A percentile compares a stretch with the other conserved stretches of the same genome.
Conservation (phyloP, 2,888 invertebrate genomes). For the Euplexia lucipara region DNA sequence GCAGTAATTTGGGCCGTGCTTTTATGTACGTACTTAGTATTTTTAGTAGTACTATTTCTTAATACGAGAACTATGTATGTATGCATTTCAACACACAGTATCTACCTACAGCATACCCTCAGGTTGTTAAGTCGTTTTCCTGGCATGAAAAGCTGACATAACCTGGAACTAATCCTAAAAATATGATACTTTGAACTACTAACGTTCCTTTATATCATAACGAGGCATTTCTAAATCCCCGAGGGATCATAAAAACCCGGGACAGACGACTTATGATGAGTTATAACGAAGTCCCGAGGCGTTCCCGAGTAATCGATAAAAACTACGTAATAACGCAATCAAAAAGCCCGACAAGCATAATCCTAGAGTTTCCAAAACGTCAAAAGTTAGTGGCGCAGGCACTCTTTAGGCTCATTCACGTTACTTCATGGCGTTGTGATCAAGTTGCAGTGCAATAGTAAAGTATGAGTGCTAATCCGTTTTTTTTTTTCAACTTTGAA, state of each 20-base stretch:
- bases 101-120: too few species aligned
- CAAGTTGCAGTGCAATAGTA: too few species aligned
- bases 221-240: constrained; percentile 34
- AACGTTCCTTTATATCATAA: constrained; percentile 29
- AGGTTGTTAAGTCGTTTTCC: neutral
- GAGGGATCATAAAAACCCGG: constrained; percentile 35
- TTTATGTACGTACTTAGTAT: too few species aligned
- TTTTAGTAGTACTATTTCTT: too few species aligned
- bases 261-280: constrained; percentile 41
- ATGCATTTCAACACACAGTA: too few species aligned
- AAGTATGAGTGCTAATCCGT: too few species aligned
- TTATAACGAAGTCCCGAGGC: constrained; percentile 40
- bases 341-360: constrained; percentile 14
- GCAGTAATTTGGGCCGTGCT: neutral
- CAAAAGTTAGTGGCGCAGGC: constrained; percentile 8
- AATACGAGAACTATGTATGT: too few species aligned
- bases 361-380: constrained; percentile 7
- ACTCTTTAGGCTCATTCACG: neutral
- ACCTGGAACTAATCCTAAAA: neutral
- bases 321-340: constrained; percentile 32
- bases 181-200: neutral
- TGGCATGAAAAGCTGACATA: neutral
- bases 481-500: too few species aligned
- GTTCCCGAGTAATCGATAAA: constrained; percentile 43
- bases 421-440: too few species aligned